Percentiles rank a stretch among this genome's conserved stretches.
Conservation (phyloP, 1,140 invertebrate genomes). For the Sarcophaga bullata region DNA sequence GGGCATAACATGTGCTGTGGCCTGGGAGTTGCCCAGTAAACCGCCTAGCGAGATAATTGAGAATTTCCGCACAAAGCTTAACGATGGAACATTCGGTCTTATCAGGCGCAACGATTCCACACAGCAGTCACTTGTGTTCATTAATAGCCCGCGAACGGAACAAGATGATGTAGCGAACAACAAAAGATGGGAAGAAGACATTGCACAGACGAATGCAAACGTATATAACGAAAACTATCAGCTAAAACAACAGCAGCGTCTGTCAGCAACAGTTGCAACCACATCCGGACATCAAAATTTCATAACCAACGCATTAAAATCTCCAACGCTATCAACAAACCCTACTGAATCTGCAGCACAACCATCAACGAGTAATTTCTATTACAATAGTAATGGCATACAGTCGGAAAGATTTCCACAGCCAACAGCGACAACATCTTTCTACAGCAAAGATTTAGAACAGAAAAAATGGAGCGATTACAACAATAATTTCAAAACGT, state of each 20-base stretch:
- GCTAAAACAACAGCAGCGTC: slow-evolving; percentile 43
- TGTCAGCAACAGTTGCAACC: slow-evolving; percentile 49
- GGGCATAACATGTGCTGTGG: slow-evolving; percentile 78
- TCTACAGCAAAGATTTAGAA: background rate
- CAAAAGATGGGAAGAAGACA: background rate
- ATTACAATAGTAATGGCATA: background rate
- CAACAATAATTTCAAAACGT: background rate
- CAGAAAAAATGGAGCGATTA: slow-evolving; percentile 27
- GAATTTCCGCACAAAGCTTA: slow-evolving; percentile 58
- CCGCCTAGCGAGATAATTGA: slow-evolving; percentile 63
- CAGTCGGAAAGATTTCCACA: background rate
- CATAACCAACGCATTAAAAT: background rate
- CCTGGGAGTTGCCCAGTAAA: slow-evolving; percentile 78
- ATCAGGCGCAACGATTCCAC: slow-evolving; percentile 53
- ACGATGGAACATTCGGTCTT: slow-evolving; percentile 60
- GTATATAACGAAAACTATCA: background rate
- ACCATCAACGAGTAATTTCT: background rate
- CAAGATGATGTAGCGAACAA: background rate
- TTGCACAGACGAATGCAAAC: background rate
- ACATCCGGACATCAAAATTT: slow-evolving; percentile 48
- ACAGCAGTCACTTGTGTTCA: background rate
- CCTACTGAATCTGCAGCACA: background rate
- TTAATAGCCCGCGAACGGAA: background rate
- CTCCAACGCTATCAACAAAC: too few relatives aligned
- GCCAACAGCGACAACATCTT: slow-evolving; percentile 25